Base-by-base conservation (phyloP, 2,113 vertebrate genomes). In the Urocolius indicus region DNA sequence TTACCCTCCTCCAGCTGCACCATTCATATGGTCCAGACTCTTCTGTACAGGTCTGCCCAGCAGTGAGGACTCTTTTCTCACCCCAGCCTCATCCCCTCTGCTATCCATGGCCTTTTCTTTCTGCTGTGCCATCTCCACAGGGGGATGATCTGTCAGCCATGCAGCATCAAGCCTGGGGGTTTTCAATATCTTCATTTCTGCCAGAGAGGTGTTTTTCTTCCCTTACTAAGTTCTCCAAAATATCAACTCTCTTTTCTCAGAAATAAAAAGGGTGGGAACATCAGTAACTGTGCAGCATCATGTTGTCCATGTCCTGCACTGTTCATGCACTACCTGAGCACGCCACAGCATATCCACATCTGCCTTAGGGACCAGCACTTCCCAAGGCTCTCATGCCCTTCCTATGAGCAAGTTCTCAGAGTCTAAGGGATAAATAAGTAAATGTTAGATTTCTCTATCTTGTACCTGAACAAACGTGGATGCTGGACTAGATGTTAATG, bases 301-400 rank as follows among this genome's bases (percentile, higher is more conserved):
- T 22, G 14, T 11, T 81, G 29, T 18, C 34, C 46, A 1, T 46
- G 69, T 43, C 23, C 61, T 57, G 12, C 36, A 57, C 5, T 0
- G 0, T 26, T n/a, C 48, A 11, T 24, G 16, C 43, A 6, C 32
- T 80, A 48, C 59, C 34, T 1, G 3, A 49, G 46, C 2, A 1
- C 46, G 41, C 26, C 13, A 5, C 0, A 5, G 12, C 29, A 13
- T 9, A 29, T 26, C 63, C 61, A 63, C 27, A 20, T 27, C 45
- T 48, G 45, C 62, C 34, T 23, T 26, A 15, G n/a, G 54, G 16
- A 81, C 27, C 27, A 43, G 38, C 16, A 11, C 48, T 61, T 22
- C 32, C 77, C 66, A 29, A 16, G 48, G 36, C 22, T 76, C 36
- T n/a, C 4, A 2, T 6, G 34, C 8, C 4, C 6, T n/a, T 24